Percentiles rank a stretch among this genome's conserved stretches.
phyloP scores from a whole-genome alignment of 2,797 vertebrate species.

The Cyclura pinguis region DNA sequence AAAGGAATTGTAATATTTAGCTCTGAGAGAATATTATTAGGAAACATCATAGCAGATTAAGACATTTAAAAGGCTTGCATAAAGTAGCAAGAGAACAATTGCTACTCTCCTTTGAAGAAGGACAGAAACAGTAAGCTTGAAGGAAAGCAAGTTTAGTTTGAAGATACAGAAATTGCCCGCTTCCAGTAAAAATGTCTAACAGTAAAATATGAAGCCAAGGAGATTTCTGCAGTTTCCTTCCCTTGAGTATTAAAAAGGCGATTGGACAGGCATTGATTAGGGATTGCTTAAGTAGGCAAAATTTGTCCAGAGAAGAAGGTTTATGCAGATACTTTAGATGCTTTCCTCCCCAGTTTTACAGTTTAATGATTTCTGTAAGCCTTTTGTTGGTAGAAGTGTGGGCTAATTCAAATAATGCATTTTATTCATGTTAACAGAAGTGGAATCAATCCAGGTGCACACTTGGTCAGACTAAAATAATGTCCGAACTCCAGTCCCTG shows the following conservation, averaged over 20 bases:
- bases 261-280: background rate
- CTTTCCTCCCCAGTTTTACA: background rate
- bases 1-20: background rate
- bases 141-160: background rate
- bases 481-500: background rate
- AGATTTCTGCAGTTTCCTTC: background rate
- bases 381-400: background rate
- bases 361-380: background rate
- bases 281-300: background rate
- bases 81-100: background rate
- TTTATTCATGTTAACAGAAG: background rate
- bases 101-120: background rate
- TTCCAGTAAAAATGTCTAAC: background rate
- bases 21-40: background rate
- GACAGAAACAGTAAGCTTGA: background rate
- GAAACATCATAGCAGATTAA: background rate
- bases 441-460: background rate
- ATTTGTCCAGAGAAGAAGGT: background rate
- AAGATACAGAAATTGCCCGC: background rate
- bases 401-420: background rate
- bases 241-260: background rate
- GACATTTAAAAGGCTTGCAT: background rate
- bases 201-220: background rate
- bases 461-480: background rate
- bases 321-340: background rate